Base-by-base conservation (phyloP, 2,888 invertebrate genomes). In the Leptopilina drosophilae region DNA sequence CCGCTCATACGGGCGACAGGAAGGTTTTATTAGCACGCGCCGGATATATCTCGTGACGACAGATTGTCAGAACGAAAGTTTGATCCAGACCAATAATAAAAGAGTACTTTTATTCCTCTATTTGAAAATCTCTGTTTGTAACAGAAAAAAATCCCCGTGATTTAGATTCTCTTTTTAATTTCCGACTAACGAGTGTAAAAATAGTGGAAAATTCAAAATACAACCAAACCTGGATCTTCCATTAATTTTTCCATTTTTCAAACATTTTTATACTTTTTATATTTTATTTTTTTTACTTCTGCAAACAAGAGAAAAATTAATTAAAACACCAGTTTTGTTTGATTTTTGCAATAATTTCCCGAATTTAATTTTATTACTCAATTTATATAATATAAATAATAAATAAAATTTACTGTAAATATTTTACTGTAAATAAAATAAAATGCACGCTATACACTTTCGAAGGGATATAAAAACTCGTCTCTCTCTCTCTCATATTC, bases 21-120 rank as follows among this genome's bases (percentile, higher is more conserved):
- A 77, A 64, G 77, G 76, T 77, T 79, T 77, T 76, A 77, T 73
- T 77, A 73, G 77, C 42, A n/a, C 69, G 76, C 64, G 67, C 42
- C 65, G 76, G 73, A 73, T 73, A 73, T 73, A 73, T 73, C 33
- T 73, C 56, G 73, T 73, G 56, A 73, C 73, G 73, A 73, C 73
- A 73, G 73, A 73, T 73, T 73, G 73, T 73, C 73, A 73, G 73
- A 40, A 56, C 56, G 56, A 53, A 73, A 73, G 73, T 73, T 73
- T 73, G 33, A 40, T 53, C 33, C n/a, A n/a, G 33, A 53, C 73
- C 56, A 73, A 73, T 73, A 73, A 56, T 56, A 73, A 56, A 33
- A 33, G 33, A 53, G 33, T n/a, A 53, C 53, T 40, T 73, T 73
- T 73, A 56, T 53, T 53, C 14, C 14, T 12, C 73, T 40, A 56